phyloP scores from a whole-genome alignment of 1,140 invertebrate genomes.

The Papilio helenus region DNA sequence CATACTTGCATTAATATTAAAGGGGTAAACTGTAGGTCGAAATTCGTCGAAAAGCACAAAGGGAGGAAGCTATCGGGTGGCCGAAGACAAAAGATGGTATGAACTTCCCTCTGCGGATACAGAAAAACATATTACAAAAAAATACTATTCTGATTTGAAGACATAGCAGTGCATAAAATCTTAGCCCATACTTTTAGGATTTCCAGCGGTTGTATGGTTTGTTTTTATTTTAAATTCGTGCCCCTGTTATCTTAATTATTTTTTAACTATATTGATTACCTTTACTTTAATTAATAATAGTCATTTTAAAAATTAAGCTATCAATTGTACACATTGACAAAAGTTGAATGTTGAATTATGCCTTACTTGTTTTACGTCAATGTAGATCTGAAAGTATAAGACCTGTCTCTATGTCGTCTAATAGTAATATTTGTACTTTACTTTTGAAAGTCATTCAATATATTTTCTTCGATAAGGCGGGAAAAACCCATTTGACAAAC shows the following conservation, averaged over 20 bases:
- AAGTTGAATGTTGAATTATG: too few species aligned
- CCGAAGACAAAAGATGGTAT: slow-evolving; percentile 61
- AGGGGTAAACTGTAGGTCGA: slow-evolving; percentile 68
- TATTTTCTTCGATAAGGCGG: neutral
- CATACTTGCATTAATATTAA: slow-evolving; percentile 67
- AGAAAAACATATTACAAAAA: slow-evolving; percentile 66
- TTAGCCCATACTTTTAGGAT: slow-evolving; percentile 3
- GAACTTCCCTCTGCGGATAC: slow-evolving; percentile 64
- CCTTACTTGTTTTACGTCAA: too few species aligned
- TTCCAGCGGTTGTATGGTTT: neutral
- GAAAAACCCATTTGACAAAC: neutral
- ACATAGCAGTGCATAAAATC: slow-evolving; percentile 51
- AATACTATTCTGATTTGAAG: slow-evolving; percentile 54
- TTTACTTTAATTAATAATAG: too few species aligned
- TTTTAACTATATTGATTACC: too few species aligned
- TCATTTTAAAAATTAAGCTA: too few species aligned
- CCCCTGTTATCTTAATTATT: too few species aligned
- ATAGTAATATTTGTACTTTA: neutral
- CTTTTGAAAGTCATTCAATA: neutral
- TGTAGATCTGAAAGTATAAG: too few species aligned
- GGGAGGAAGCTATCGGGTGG: slow-evolving; percentile 76
- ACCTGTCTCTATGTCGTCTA: too few species aligned
- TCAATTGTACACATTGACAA: too few species aligned
- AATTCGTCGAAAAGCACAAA: slow-evolving; percentile 75
- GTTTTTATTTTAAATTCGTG: neutral